Evolutionary conservation across 2,888 invertebrate genomes (phyloP).

Genomic region (Limnephilus marmoratus): DNA sequence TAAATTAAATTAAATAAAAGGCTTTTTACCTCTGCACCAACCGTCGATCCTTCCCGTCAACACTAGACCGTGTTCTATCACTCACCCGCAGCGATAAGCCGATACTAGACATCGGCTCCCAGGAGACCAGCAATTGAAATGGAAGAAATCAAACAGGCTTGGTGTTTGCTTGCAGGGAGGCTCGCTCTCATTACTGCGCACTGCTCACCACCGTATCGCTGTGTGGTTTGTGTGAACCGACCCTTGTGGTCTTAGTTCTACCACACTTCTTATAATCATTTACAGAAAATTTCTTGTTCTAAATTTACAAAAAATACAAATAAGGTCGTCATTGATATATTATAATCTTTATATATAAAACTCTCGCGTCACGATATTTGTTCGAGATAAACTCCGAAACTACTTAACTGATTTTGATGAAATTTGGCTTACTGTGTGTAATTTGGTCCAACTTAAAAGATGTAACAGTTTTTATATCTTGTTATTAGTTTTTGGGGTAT

Average conservation of each 20-base stretch:
- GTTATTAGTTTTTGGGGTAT: too few relatives aligned
- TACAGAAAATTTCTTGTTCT: background rate
- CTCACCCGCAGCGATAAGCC: slow-evolving; percentile 57
- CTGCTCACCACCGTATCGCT: background rate
- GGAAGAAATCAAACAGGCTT: slow-evolving; percentile 55
- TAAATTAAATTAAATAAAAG: background rate
- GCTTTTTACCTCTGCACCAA: slow-evolving; percentile 32
- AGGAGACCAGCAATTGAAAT: slow-evolving; percentile 51
- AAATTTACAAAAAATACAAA: too few relatives aligned
- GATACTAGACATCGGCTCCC: slow-evolving; percentile 44
- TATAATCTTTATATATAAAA: too few relatives aligned
- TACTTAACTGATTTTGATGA: too few relatives aligned
- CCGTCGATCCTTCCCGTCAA: slow-evolving; percentile 61
- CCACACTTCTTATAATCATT: background rate
- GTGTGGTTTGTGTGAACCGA: background rate
- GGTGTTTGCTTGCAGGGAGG: slow-evolving; percentile 50
- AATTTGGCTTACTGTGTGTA: too few relatives aligned
- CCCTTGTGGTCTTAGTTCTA: background rate
- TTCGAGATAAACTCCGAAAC: too few relatives aligned
- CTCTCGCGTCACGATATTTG: too few relatives aligned
- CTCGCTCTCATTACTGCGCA: slow-evolving; percentile 1
- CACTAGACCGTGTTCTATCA: slow-evolving; percentile 63
- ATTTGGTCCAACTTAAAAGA: too few relatives aligned
- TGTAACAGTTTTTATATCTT: too few relatives aligned
- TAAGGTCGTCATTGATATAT: too few relatives aligned